Conservation (phyloP, 1,140 invertebrate species). For the Drepana arcuata region DNA sequence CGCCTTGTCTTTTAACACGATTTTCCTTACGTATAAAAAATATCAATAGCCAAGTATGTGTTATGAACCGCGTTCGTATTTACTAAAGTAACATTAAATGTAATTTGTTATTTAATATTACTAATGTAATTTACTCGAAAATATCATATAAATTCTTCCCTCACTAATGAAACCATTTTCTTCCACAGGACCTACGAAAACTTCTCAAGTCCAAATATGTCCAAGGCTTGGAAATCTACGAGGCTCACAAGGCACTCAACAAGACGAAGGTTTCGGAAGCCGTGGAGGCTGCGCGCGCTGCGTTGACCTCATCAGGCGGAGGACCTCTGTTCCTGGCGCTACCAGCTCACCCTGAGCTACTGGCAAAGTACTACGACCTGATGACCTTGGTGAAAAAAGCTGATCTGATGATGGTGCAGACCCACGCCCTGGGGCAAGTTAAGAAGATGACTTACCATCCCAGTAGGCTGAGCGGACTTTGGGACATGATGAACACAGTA, state of each 20-base stretch:
- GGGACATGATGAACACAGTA: conserved; percentile 85
- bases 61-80: too few relatives aligned
- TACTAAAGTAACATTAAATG: too few relatives aligned
- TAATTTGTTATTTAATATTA: too few relatives aligned
- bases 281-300: conserved; percentile 72
- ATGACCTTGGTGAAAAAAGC: conserved; percentile 72
- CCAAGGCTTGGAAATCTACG: conserved; percentile 78
- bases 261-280: conserved; percentile 73
- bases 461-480: conserved; percentile 81
- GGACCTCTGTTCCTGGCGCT: conserved; percentile 75
- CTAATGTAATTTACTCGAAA: too few relatives aligned
- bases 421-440: conserved; percentile 77
- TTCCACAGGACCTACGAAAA: conserved; percentile 65
- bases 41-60: too few relatives aligned
- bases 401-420: conserved; percentile 79
- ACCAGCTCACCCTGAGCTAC: conserved; percentile 74
- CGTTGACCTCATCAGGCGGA: conserved; percentile 70
- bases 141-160: too few relatives aligned
- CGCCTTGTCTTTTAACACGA: too few relatives aligned
- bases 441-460: conserved; percentile 82
- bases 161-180: too few relatives aligned
- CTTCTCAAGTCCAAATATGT: conserved; percentile 71
- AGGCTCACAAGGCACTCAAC: conserved; percentile 72
- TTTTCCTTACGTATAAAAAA: too few relatives aligned
- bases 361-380: conserved; percentile 81